A percentile compares a stretch with the other conserved stretches of the same genome.
These are phyloP conservation scores for Neosilurus hyrtlii DNA, from an alignment of 2,797 vertebrate genomes.

Conservation along the genomic window DNA sequence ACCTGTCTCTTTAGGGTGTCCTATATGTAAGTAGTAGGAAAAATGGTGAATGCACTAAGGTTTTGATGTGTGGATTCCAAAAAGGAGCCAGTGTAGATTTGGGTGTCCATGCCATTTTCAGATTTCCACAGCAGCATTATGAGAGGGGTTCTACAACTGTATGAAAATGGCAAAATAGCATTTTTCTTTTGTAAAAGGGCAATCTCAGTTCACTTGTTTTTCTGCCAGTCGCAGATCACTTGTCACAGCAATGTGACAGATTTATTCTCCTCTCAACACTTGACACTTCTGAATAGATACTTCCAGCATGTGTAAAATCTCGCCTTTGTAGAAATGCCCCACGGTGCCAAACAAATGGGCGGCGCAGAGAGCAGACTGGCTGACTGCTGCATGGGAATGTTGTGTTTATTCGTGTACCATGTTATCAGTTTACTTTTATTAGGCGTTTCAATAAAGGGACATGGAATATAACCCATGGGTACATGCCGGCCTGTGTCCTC, in stretches of 20 bases:
- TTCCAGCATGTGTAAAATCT: not conserved
- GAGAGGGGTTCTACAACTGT: not conserved
- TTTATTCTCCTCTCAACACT: conserved; percentile 1
- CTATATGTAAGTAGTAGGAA: too few relatives aligned
- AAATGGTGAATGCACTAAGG: not conserved
- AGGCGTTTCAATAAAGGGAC: not conserved
- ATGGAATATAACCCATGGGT: conserved; percentile 10
- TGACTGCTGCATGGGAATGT: conserved; percentile 14
- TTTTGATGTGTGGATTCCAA: not conserved
- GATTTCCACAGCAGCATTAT: not conserved
- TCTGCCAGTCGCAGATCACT: not conserved
- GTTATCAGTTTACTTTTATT: conserved; percentile 19
- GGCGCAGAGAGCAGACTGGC: not conserved
- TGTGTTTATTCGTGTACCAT: conserved; percentile 24
- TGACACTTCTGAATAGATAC: not conserved
- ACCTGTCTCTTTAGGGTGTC: not conserved
- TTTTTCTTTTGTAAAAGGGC: not conserved
- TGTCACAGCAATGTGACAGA: not conserved
- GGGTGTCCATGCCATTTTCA: not conserved
- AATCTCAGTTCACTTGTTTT: conserved; percentile 1
- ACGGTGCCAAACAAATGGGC: not conserved
- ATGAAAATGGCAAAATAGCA: not conserved
- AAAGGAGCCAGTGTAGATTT: not conserved
- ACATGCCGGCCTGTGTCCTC: not conserved
- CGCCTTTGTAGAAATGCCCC: not conserved